A percentile compares a stretch with the other conserved stretches of the same genome.
phyloP scores from a whole-genome alignment of 1,140 invertebrate genomes.

The Cheumatopsyche charites region DNA sequence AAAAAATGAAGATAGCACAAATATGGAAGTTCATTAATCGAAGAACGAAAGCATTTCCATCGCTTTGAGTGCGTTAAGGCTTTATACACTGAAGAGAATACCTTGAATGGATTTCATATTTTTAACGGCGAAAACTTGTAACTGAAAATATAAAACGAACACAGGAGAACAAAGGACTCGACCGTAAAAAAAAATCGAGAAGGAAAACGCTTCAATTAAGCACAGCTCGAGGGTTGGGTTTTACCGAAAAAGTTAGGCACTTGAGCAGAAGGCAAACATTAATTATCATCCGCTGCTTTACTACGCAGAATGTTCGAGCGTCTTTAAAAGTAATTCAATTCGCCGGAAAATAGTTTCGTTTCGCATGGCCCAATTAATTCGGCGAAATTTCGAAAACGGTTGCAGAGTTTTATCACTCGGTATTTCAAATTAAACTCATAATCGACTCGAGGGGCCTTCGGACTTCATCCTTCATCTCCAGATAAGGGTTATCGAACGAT shows the following conservation, averaged over 20 bases:
- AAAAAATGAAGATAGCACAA: too few species aligned
- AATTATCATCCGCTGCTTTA: conserved; percentile 19
- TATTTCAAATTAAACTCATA: background rate
- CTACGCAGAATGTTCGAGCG: background rate
- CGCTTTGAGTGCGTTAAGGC: too few species aligned
- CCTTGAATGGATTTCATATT: too few species aligned
- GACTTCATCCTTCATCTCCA: too few species aligned
- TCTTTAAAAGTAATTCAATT: conserved; percentile 14
- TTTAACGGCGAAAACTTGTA: too few species aligned
- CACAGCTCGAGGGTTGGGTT: background rate
- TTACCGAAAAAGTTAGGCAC: conserved; percentile 18
- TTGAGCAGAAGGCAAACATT: conserved; percentile 18
- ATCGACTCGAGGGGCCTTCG: background rate
- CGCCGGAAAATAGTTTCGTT: conserved; percentile 13
- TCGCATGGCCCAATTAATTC: background rate
- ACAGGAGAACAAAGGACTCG: too few species aligned
- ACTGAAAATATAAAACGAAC: too few species aligned
- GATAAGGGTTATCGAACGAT: too few species aligned
- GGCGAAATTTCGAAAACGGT: background rate
- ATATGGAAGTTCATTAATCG: too few species aligned
- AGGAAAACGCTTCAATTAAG: conserved; percentile 14
- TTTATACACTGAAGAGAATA: too few species aligned
- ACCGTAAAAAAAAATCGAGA: background rate
- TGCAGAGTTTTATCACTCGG: background rate
- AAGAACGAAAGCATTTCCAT: too few species aligned